Conservation (phyloP, 2,888 invertebrate genomes). For the Neria commutata region DNA sequence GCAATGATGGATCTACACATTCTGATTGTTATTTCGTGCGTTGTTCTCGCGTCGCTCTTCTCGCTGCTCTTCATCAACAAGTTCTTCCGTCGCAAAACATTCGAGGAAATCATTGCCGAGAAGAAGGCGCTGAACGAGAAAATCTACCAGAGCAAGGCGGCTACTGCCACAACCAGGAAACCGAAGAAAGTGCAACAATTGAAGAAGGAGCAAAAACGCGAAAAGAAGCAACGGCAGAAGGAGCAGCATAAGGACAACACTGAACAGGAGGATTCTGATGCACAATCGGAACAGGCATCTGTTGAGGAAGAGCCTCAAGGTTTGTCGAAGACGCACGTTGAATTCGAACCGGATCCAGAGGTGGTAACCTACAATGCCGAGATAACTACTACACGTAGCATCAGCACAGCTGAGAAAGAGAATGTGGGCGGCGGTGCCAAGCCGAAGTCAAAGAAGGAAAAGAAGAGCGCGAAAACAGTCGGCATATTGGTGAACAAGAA, state of each 20-base stretch:
- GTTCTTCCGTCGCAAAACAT: constrained; percentile 60
- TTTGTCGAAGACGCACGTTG: constrained; percentile 54
- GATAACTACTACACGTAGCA: constrained; percentile 32
- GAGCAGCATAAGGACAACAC: constrained; percentile 50
- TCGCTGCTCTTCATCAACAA: constrained; percentile 61
- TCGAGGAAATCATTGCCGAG: constrained; percentile 61
- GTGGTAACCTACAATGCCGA: constrained; percentile 40
- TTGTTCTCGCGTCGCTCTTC: constrained; percentile 58
- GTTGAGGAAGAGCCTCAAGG: constrained; percentile 49
- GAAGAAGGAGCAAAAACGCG: constrained; percentile 56
- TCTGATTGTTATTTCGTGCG: constrained; percentile 60
- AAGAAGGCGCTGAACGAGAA: constrained; percentile 59
- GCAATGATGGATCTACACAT: constrained; percentile 62
- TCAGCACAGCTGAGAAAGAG: constrained; percentile 52
- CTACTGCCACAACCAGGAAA: constrained; percentile 41
- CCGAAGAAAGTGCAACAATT: constrained; percentile 45
- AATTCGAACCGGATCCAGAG: constrained; percentile 59
- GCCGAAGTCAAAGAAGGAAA: constrained; percentile 48
- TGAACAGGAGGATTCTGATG: constrained; percentile 53
- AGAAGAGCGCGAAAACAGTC: constrained; percentile 44
- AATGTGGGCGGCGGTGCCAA: constrained; percentile 31
- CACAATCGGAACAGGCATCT: constrained; percentile 50
- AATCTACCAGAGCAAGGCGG: constrained; percentile 53
- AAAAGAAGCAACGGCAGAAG: constrained; percentile 53
- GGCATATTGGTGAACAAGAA: constrained; percentile 60